A percentile compares a stretch with the other conserved stretches of the same genome.
These are phyloP conservation scores for Bombyx mandarina DNA, from an alignment of 1,140 invertebrate genomes.

Conservation along the genomic window DNA sequence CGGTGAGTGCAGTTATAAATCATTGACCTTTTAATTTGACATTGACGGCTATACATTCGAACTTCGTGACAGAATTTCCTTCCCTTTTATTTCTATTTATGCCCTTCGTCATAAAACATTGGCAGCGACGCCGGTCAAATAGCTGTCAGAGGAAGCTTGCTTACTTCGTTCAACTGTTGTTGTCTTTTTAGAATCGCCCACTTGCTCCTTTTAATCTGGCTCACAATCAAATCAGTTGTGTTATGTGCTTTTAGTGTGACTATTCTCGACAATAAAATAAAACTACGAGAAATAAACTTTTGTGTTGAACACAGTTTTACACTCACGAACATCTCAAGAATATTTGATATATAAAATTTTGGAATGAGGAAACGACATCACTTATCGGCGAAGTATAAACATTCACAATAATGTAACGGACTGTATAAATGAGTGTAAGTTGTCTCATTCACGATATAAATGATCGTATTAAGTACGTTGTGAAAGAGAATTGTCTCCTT, in stretches of 20 bases:
- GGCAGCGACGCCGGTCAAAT: constrained; percentile 20
- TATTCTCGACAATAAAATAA: no score
- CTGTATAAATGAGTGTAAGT: not conserved
- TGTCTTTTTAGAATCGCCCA: constrained; percentile 5
- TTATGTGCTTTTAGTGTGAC: no score
- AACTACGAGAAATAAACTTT: no score
- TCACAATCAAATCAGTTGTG: constrained; percentile 4
- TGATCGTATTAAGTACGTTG: not conserved
- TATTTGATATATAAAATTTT: no score
- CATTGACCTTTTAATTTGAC: constrained; percentile 45
- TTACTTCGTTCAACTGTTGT: constrained; percentile 7
- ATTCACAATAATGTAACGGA: not conserved
- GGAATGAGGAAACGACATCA: no score
- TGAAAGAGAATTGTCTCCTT: constrained; percentile 5
- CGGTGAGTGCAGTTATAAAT: constrained; percentile 25
- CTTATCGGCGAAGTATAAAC: no score
- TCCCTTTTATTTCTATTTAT: constrained; percentile 39
- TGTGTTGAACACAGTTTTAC: no score
- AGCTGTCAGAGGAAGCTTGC: constrained; percentile 15
- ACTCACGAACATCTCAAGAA: no score
- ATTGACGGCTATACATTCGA: constrained; percentile 30
- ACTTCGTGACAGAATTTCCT: constrained; percentile 34
- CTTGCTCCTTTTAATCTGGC: constrained; percentile 10
- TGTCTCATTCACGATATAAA: constrained; percentile 1
- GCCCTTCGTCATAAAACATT: constrained; percentile 40